Evolutionary conservation across 2,888 invertebrate species (phyloP), one percentile per base, ranked within the genome.

Genomic region (Standfussiana lucernea): DNA sequence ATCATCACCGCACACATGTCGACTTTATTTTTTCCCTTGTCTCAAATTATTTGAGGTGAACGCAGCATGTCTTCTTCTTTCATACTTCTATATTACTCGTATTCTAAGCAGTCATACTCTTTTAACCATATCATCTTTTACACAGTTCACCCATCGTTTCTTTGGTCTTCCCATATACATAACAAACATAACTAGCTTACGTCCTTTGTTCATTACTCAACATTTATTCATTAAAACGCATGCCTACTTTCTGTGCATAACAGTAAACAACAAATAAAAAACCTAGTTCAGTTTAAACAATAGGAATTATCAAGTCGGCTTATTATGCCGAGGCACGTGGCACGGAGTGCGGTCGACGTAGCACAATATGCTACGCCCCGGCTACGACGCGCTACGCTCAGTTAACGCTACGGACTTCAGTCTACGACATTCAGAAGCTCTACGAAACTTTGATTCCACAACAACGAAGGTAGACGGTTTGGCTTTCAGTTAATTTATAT

Each of bases 301-400:
- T 80, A 82, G 80, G 70, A 75, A 86, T 89, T 87, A 86, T 84
- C 81, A 86, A 88, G 87, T 75, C 86, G 86, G 93, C 92, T 93
- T 94, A 94, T 95, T 95, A 94, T 94, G 93, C 93, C 82, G 84
- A 82, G 88, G 91, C 94, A 93, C 93, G 86, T 81, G 89, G 91
- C 93, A 92, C 92, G 85, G 86, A 84, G 83, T 83, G 90, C 89
- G 88, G 90, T 88, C 87, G 91, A 82, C 91, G 93, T 92, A 92
- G 92, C 92, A 89, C 88, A 90, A 88, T 90, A 86, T 89, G 85
- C 90, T 89, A 88, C 89, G 88, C 73, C 61, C 65, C 74, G 73
- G 78, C 89, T 90, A 89, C 90, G 89, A 79, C 53, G 79, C 79
- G 78, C 90, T 91, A 91, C 90, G 90, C 88, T 76, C 79, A 79